Base-by-base conservation (phyloP, 1,140 invertebrate genomes). In the Schlechtendalia chinensis region DNA sequence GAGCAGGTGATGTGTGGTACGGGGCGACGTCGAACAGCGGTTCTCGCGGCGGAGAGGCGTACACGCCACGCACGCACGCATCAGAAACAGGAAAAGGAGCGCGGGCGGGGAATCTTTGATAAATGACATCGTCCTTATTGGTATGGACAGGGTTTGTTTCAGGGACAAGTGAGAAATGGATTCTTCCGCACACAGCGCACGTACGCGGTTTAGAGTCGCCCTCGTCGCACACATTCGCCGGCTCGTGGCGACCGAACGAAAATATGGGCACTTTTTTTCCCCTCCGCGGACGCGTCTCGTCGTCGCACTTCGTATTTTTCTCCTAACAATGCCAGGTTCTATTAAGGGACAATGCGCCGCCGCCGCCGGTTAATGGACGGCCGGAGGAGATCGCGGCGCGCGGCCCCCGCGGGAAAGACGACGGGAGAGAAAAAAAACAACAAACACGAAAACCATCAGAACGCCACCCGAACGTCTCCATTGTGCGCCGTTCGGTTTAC, bases 131-230 rank as follows among this genome's bases (percentile, higher is more conserved):
- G 75, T 79, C 75, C 75, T 79, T 79, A 79, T 79, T 79, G 75
- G 75, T 79, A 79, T 79, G 75, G 75, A 79, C 75, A 79, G 75
- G 75, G 75, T 79, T 79, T 79, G 75, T 79, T 79, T 79, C 75
- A 79, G 75, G 75, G 75, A 79, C 75, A 79, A 61, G 75, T 79
- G 75, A 79, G 75, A 79, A 79, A 79, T 79, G 75, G 75, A 79
- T 79, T 79, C 75, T 79, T 79, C 75, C 75, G 75, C 75, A 79
- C 39, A 79, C 75, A 79, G 29, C 75, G 27, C 75, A 79, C 75
- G 75, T 79, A 79, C 75, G n/a, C n/a, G 56, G 45, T 63, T 79
- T 29, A 14, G 58, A 79, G 32, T 47, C 75, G 58, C 58, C 75
- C 67, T 50, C 14, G 22, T n/a, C 14, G 12, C 10, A 65, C 32